Evolutionary conservation across 2,113 vertebrate genomes (phyloP).

Genomic region (Ifrita kowaldi): DNA sequence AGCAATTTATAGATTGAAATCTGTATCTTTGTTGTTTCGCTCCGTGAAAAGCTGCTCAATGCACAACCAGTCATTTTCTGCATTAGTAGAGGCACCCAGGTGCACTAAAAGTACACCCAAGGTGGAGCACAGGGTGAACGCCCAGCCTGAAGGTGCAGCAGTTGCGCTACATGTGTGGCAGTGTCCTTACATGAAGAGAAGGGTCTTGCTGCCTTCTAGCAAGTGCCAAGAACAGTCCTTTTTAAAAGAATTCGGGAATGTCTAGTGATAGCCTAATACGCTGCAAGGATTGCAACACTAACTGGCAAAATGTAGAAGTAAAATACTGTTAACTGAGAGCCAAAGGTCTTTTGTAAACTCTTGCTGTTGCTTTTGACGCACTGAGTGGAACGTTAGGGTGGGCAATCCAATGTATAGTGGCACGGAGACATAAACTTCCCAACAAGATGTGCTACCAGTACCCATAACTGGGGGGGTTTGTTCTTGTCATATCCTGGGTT

Average conservation of each 20-base stretch:
- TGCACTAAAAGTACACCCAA: not conserved
- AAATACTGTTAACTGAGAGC: not conserved
- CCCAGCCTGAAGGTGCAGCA: not conserved
- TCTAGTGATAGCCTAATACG: not conserved
- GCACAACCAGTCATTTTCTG: not conserved
- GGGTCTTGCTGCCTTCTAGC: not conserved
- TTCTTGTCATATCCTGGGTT: not conserved
- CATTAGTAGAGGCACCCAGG: not conserved
- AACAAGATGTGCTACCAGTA: not conserved
- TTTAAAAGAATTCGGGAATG: not conserved
- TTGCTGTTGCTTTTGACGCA: not conserved
- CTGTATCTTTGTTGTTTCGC: fast-evolving
- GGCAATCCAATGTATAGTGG: not conserved
- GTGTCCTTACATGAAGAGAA: not conserved
- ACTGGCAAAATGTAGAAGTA: not conserved
- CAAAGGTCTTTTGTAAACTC: not conserved
- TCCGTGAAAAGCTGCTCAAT: not conserved
- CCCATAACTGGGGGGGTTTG: not conserved
- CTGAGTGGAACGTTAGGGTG: not conserved
- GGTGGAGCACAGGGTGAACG: not conserved
- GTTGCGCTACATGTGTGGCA: not conserved
- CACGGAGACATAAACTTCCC: not conserved
- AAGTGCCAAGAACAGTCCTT: not conserved
- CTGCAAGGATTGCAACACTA: not conserved
- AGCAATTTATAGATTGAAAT: not conserved